phyloP scores from a whole-genome alignment of 2,113 vertebrate genomes.

The Acrocephalus kingi region DNA sequence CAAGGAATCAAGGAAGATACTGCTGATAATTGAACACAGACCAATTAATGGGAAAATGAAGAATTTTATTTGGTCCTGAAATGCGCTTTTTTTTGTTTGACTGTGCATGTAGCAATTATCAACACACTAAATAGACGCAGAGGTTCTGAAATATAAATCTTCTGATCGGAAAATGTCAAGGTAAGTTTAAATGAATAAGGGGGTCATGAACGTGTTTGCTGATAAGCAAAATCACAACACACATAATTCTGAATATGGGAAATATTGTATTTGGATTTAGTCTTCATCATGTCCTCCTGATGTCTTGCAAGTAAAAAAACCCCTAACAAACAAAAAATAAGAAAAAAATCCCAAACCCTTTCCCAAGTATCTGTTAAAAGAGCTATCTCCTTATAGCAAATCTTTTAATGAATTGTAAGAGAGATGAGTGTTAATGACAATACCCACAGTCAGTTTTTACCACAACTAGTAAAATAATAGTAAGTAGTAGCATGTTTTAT shows the following conservation, averaged over 20 bases:
- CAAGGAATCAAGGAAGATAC: background rate
- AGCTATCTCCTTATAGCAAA: background rate
- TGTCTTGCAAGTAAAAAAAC: background rate
- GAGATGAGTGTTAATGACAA: background rate
- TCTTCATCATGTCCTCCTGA: background rate
- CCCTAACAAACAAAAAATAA: background rate
- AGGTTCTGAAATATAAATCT: background rate
- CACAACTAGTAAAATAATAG: background rate
- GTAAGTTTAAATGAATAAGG: conserved; percentile 14
- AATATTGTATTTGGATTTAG: background rate
- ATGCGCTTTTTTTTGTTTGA: background rate
- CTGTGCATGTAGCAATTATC: background rate
- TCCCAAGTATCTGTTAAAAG: background rate
- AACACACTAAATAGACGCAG: background rate
- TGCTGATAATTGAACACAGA: background rate
- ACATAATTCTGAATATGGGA: background rate
- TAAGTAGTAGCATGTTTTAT: background rate
- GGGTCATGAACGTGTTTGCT: background rate
- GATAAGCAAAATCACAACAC: background rate
- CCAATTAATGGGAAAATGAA: background rate
- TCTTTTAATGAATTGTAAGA: background rate
- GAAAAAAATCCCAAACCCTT: background rate
- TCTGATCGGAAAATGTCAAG: background rate
- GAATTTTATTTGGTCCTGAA: background rate
- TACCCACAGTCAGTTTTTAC: background rate